Percentiles rank a stretch among this genome's conserved stretches.
phyloP scores from a whole-genome alignment of 2,888 invertebrate genomes.

The Mimachlamys varia region DNA sequence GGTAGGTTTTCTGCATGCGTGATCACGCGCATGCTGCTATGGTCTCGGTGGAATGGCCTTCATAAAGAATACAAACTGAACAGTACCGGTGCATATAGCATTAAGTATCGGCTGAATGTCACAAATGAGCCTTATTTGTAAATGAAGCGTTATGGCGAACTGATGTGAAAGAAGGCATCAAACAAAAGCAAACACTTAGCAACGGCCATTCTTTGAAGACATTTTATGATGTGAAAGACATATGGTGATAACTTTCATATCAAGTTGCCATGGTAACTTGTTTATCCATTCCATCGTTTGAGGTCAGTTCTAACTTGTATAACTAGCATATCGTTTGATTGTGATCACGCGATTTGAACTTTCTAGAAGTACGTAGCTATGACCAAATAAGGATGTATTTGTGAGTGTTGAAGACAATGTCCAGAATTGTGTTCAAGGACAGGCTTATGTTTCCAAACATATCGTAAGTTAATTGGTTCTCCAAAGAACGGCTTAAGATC shows the following conservation, averaged over 20 bases:
- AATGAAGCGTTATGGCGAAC: background rate
- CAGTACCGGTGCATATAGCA: background rate
- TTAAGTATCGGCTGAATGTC: background rate
- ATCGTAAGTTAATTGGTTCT: background rate
- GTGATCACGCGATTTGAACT: background rate
- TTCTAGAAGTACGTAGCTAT: background rate
- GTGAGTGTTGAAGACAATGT: background rate
- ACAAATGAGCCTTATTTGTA: background rate
- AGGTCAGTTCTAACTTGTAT: background rate
- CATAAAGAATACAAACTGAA: background rate
- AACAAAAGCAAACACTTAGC: background rate
- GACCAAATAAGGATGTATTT: background rate
- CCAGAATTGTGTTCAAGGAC: background rate
- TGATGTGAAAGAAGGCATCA: background rate
- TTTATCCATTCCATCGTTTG: background rate
- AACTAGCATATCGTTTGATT: background rate
- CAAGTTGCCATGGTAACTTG: background rate
- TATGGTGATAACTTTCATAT: background rate
- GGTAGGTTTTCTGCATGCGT: background rate
- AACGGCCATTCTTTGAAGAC: conserved; percentile 3
- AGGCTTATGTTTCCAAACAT: background rate
- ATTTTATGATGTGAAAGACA: background rate
- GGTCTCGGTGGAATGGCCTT: background rate
- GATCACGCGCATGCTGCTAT: background rate
- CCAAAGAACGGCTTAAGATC: background rate